These are phyloP conservation scores for Drepana arcuata DNA, from an alignment of 1,140 invertebrate species.

Conservation along the genomic window DNA sequence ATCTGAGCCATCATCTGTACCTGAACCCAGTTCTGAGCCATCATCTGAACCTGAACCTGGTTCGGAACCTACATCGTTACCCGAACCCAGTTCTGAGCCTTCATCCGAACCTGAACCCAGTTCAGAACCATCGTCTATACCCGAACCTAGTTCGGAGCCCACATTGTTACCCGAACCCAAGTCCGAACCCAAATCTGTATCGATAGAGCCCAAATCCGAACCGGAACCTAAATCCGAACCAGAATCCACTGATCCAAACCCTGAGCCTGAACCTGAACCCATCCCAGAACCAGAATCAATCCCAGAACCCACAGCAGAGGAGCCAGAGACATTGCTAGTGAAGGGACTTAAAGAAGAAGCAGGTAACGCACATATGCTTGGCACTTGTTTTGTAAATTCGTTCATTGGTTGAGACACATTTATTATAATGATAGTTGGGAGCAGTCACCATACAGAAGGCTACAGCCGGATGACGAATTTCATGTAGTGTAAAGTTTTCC, in stretches of 20 bases:
- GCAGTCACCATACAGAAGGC: too few species aligned
- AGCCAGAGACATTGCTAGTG: constrained; percentile 52
- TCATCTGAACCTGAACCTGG: constrained; percentile 53
- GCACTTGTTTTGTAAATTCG: constrained; percentile 19
- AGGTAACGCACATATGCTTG: constrained; percentile 58
- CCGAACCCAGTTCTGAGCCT: constrained; percentile 37
- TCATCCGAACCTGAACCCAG: constrained; percentile 54
- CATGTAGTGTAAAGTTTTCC: too few species aligned
- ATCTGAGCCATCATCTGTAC: constrained; percentile 65
- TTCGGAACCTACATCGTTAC: constrained; percentile 55
- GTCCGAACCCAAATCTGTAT: constrained; percentile 62
- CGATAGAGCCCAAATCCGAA: constrained; percentile 65
- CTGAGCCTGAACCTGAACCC: constrained; percentile 53
- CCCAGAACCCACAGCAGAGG: constrained; percentile 46
- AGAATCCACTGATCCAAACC: constrained; percentile 63
- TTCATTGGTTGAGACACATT: background rate
- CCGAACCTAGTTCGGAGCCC: constrained; percentile 61
- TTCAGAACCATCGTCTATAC: constrained; percentile 41
- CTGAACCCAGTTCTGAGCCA: constrained; percentile 48
- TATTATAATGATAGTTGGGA: too few species aligned
- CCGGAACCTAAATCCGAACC: constrained; percentile 64
- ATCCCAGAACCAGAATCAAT: constrained; percentile 64
- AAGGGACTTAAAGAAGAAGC: constrained; percentile 59
- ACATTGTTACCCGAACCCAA: constrained; percentile 65
- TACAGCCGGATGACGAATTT: too few species aligned